phyloP scores from a whole-genome alignment of 2,888 invertebrate species.

The Melieria crassipennis region DNA sequence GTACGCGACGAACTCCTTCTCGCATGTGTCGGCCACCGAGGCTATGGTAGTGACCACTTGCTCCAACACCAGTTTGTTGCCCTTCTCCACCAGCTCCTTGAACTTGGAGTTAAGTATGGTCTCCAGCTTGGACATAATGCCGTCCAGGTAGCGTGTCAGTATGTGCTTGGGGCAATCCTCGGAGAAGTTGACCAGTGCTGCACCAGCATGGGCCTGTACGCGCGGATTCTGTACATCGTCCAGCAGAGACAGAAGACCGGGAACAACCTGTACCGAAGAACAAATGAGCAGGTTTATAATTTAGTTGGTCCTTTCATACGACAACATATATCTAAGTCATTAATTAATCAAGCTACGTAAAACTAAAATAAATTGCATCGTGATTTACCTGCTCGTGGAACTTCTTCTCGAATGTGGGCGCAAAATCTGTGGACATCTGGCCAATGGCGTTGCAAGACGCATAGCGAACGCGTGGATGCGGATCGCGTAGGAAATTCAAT shows the following conservation, averaged over 20 bases:
- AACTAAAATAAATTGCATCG: neutral
- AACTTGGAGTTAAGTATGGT: constrained; percentile 90
- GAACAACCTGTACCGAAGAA: constrained; percentile 74
- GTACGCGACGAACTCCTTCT: constrained; percentile 93
- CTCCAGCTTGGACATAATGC: constrained; percentile 91
- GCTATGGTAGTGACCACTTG: constrained; percentile 98
- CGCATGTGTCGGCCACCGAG: constrained; percentile 97
- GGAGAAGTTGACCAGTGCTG: constrained; percentile 98
- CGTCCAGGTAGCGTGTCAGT: constrained; percentile 88
- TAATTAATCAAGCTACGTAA: neutral
- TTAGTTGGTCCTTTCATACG: neutral
- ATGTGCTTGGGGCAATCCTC: constrained; percentile 98
- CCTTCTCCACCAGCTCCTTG: constrained; percentile 92
- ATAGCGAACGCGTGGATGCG: constrained; percentile 74
- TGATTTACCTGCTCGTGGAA: constrained; percentile 81
- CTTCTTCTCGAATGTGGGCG: constrained; percentile 95
- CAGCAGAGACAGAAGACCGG: constrained; percentile 86
- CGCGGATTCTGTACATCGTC: constrained; percentile 93
- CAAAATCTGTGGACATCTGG: constrained; percentile 99
- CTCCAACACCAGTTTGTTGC: constrained; percentile 95
- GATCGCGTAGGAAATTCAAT: constrained; percentile 84
- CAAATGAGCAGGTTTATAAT: neutral
- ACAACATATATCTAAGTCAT: neutral
- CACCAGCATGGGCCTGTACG: constrained; percentile 86
- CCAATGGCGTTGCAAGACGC: constrained; percentile 99